Percentiles rank a stretch among this genome's conserved stretches.
These are phyloP conservation scores for Enteromius paludinosus DNA, from an alignment of 2,797 vertebrate species.

Conservation along the genomic window DNA sequence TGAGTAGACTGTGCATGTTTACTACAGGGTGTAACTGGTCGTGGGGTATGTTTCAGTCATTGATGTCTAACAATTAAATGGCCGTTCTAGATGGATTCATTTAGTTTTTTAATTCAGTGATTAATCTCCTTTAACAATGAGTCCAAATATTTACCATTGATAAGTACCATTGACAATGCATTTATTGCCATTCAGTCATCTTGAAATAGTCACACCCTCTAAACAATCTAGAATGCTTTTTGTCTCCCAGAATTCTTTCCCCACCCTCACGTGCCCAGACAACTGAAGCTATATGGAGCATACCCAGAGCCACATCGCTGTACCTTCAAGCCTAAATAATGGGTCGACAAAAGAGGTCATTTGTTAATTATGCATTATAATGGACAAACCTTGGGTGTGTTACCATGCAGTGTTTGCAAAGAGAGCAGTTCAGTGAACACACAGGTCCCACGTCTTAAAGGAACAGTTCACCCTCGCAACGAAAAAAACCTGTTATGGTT, in stretches of 20 bases:
- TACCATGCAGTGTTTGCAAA: slow-evolving; percentile 9
- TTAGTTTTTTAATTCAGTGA: neutral
- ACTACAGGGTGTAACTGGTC: neutral
- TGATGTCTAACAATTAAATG: neutral
- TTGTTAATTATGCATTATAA: slow-evolving; percentile 38
- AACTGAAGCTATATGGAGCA: slow-evolving; percentile 16
- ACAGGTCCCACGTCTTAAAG: slow-evolving; percentile 11
- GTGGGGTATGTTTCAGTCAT: neutral
- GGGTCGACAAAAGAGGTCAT: slow-evolving; percentile 12
- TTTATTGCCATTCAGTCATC: slow-evolving; percentile 36
- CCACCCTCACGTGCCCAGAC: slow-evolving; percentile 38
- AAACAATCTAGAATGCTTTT: slow-evolving; percentile 47
- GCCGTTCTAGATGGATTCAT: neutral
- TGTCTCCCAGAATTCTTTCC: slow-evolving; percentile 34
- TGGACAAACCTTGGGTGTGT: slow-evolving; percentile 32
- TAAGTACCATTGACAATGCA: slow-evolving; percentile 32
- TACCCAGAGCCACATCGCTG: slow-evolving; percentile 19
- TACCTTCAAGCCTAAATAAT: slow-evolving; percentile 11
- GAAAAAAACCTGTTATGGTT: neutral
- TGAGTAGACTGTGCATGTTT: neutral
- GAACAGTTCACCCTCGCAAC: neutral
- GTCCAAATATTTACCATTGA: slow-evolving; percentile 44
- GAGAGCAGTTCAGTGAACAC: slow-evolving; percentile 16
- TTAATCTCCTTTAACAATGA: slow-evolving; percentile 29
- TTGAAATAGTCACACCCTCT: slow-evolving; percentile 44